Conservation (phyloP, 2,888 invertebrate species). For the Drosophila stalkeri region DNA sequence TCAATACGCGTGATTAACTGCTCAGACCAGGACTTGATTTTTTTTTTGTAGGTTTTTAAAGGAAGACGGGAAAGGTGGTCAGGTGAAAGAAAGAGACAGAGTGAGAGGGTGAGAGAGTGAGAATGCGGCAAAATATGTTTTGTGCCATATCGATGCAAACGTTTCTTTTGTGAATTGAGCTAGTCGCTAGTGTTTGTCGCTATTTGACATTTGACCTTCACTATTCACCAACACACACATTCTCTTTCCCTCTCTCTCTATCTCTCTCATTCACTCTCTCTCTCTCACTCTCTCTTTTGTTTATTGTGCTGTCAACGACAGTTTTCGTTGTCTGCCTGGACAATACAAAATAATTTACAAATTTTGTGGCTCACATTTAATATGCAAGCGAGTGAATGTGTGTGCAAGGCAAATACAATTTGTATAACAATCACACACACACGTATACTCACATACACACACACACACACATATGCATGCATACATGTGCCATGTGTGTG, state of each 20-base stretch:
- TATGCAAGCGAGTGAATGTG: conserved; percentile 17
- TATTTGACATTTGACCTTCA: conserved; percentile 49
- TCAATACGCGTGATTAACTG: conserved; percentile 69
- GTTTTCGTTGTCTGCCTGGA: conserved; percentile 43
- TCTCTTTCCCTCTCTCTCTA: too few species aligned
- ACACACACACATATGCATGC: background rate
- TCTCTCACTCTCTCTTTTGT: too few species aligned
- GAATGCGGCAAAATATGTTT: conserved; percentile 18
- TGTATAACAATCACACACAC: conserved; percentile 24
- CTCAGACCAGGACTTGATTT: conserved; percentile 46
- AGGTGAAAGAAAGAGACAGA: too few species aligned
- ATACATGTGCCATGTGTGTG: background rate
- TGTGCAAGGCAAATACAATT: conserved; percentile 28
- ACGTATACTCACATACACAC: background rate
- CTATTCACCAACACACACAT: conserved; percentile 20
- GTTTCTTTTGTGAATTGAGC: conserved; percentile 48
- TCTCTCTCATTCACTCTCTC: too few species aligned
- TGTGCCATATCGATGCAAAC: conserved; percentile 46
- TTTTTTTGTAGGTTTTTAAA: conserved; percentile 2
- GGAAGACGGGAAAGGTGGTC: background rate
- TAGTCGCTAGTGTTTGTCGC: conserved; percentile 49
- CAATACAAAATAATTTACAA: conserved; percentile 61
- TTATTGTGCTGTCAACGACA: conserved; percentile 53
- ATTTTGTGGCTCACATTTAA: conserved; percentile 45
- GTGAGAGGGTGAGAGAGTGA: background rate